Evolutionary conservation across 1,140 invertebrate genomes (phyloP), one percentile per base, ranked within the genome.

Genomic region (Alviniconcha marisindica): DNA sequence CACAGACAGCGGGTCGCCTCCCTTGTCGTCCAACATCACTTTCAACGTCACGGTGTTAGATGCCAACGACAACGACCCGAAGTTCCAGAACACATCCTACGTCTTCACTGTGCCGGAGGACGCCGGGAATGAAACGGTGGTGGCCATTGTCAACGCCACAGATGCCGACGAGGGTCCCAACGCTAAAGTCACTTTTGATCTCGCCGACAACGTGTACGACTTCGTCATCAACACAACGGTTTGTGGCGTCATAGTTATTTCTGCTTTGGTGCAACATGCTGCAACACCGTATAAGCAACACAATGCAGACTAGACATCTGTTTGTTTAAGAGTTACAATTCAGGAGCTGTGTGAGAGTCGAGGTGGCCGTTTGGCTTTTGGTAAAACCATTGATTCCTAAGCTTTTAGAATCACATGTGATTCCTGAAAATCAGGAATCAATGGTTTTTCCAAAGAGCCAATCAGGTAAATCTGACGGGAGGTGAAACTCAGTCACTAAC

Each of bases 111-210:
- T 91, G 48, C 42, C 95, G 69, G 98, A 99, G 93, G 95, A 97
- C 90, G 95, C 96, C 1, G 94, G 94, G 44, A 94, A 96, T 3
- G 93, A 94, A 0, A 96, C 96, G 0, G 94, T 96, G 80, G 95
- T 99, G 1, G 95, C 95, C 0, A 93, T 94, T n/a, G 95, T 99
- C n/a, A 94, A 95, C 87, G 98, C 98, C 0, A 94, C 93, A 79
- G 98, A 99, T 94, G 95, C 96, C 0, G 98, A 99, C 92, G 86
- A 81, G 95, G 97, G 97, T 14, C 60, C 28, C 5, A 87, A 85
- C 38, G 86, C 51, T n/a, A 77, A 63, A 21, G 81, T 87, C 15
- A 85, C 86, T 12, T 87, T 80, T 44, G 36, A 73, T 33, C 77
- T 84, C n/a, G 74, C 15, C 28, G 81, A 87, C 28, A 63, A 78